phyloP scores from a whole-genome alignment of 2,888 invertebrate genomes.

The Xestia ashworthii region DNA sequence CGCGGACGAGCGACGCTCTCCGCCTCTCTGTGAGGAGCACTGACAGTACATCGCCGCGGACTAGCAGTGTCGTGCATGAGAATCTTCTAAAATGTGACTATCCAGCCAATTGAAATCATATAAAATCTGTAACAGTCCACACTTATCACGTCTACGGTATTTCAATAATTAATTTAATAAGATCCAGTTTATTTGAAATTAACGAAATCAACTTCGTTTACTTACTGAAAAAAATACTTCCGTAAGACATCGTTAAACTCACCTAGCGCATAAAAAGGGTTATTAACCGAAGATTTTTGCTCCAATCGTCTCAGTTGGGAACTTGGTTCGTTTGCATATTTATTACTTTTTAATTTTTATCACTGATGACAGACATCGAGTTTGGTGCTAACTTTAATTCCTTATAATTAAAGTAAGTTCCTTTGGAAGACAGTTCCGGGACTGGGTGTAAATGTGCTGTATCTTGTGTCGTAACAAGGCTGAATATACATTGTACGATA shows the following conservation, averaged over 20 bases:
- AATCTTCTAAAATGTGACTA: not conserved
- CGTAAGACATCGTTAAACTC: constrained; percentile 24
- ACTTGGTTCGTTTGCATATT: constrained; percentile 81
- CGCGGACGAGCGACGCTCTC: not conserved
- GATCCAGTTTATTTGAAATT: not conserved
- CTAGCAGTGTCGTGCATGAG: not conserved
- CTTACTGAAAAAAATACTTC: constrained; percentile 22
- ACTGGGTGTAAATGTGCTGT: not conserved
- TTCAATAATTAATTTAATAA: not conserved
- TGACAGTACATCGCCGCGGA: too few relatives aligned
- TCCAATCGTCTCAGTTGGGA: constrained; percentile 67
- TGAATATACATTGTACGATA: not conserved
- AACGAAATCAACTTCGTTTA: constrained; percentile 16
- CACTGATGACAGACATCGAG: constrained; percentile 59
- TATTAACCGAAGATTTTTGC: constrained; percentile 68
- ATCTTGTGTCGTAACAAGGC: not conserved
- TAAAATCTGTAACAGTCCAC: not conserved
- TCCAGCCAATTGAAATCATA: not conserved
- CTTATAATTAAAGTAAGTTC: constrained; percentile 29
- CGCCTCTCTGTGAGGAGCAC: too few relatives aligned
- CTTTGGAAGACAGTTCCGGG: not conserved
- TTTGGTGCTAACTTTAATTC: constrained; percentile 40
- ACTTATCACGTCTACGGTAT: not conserved
- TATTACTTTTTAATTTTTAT: constrained; percentile 80
- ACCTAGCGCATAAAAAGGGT: constrained; percentile 62